Evolutionary conservation across 2,888 invertebrate genomes (phyloP).

Genomic region (Phyto melanocephala): DNA sequence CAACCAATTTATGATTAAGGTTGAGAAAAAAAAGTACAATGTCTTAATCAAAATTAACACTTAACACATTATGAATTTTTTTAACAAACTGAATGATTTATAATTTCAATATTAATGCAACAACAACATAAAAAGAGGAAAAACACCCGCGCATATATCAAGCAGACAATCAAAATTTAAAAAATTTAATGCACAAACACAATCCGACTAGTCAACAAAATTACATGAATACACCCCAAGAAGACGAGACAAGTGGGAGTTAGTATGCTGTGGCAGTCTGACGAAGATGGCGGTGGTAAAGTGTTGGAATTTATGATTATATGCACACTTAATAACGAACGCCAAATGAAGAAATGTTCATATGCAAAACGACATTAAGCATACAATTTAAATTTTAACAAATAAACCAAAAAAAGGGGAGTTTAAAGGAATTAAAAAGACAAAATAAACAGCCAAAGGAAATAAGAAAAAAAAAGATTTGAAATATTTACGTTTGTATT

Average conservation of each 20-base stretch:
- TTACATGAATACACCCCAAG: conserved; percentile 8
- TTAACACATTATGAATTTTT: conserved; percentile 56
- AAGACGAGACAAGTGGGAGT: conserved; percentile 53
- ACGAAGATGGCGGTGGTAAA: conserved; percentile 45
- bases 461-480: conserved; percentile 33
- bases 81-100: conserved; percentile 61
- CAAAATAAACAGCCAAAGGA: conserved; percentile 5
- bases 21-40: conserved; percentile 28
- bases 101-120: conserved; percentile 58
- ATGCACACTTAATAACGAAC: conserved; percentile 47
- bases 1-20: conserved; percentile 41
- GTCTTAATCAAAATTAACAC: conserved; percentile 61
- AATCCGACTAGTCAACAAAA: conserved; percentile 33
- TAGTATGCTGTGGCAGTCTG: conserved; percentile 41
- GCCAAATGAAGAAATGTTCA: conserved; percentile 38
- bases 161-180: conserved; percentile 19
- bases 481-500: conserved; percentile 62
- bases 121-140: conserved; percentile 8
- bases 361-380: conserved; percentile 49
- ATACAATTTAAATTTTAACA: conserved; percentile 32
- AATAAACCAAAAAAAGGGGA: conserved; percentile 32
- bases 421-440: conserved; percentile 24
- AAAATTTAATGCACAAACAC: conserved; percentile 3
- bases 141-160: conserved; percentile 51
- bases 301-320: conserved; percentile 64